A percentile compares a stretch with the other conserved stretches of the same genome.
phyloP scores from a whole-genome alignment of 2,888 invertebrate species.

The Bugula neritina region DNA sequence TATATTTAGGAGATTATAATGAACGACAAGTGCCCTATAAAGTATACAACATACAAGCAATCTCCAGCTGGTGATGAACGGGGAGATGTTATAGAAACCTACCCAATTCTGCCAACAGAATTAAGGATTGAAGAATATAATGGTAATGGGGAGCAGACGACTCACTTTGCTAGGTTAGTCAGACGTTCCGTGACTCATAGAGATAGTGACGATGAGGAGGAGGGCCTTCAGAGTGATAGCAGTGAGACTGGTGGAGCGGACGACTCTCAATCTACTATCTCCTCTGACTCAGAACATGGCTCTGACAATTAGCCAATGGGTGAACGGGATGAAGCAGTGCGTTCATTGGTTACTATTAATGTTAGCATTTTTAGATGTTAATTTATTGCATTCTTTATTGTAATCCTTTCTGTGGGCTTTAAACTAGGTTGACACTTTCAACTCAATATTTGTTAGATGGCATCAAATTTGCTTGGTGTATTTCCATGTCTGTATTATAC shows the following conservation, averaged over 20 bases:
- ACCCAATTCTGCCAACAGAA: background rate
- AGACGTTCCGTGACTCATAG: background rate
- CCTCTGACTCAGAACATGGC: constrained; percentile 8
- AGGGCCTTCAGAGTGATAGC: background rate
- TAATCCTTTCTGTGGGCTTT: no score
- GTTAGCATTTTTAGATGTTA: no score
- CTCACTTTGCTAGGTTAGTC: background rate
- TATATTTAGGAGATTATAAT: constrained; percentile 72
- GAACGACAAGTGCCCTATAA: constrained; percentile 84
- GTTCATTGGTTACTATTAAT: no score
- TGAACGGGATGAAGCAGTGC: no score
- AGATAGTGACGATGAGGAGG: background rate
- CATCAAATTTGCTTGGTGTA: background rate
- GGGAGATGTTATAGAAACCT: background rate
- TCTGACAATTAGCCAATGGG: no score
- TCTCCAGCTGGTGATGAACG: background rate
- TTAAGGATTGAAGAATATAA: constrained; percentile 3
- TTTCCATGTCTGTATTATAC: background rate
- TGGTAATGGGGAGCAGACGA: background rate
- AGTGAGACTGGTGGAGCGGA: background rate
- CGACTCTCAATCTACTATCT: background rate
- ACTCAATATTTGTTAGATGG: no score
- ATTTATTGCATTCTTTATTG: no score
- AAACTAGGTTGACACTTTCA: no score
- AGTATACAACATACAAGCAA: constrained; percentile 77